Evolutionary conservation across 1,140 invertebrate genomes (phyloP), one percentile per base, ranked within the genome.

Genomic region (Ceratina australensis): DNA sequence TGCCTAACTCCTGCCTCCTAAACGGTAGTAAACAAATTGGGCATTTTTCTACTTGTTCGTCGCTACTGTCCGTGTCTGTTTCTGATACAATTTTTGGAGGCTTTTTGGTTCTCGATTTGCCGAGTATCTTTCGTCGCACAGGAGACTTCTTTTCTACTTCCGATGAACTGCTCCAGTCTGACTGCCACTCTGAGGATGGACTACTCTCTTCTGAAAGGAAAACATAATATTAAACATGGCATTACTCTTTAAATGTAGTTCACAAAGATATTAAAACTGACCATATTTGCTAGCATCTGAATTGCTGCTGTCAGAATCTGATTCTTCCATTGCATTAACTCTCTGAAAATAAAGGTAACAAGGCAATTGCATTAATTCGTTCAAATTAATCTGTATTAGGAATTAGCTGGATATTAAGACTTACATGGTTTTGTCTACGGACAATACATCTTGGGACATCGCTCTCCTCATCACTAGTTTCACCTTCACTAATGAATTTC

Each of bases 21-120:
- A 96, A 95, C 52, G 94, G 93, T 33, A 95, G 84, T 57, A 97
- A 89, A 92, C 97, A 98, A 87, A 98, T 97, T 1, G 97, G 96
- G 91, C 97, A 98, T 84, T 96, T 96, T 82, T 96, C 96, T 20
- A 93, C 93, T 69, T 96, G 94, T 33, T 94, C 94, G 80, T 96
- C 95, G 79, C 93, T 94, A 33, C 90, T 93, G 67, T 95, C 95
- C 59, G 94, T 94, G 50, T 91, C 90, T 28, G 78, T 81, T 15
- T 83, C 85, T 16, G 73, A 68, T 5, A 56, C 66, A 18, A 77
- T 56, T 61, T 74, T 47, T 28, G 71, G 63, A 57, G 60, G 77
- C 3, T 68, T 74, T 52, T 86, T 82, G 4, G 65, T 54, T 79
- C 13, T 72, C 13, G 83, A 74, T 33, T 81, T 78, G 10, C 76